phyloP scores from a whole-genome alignment of 2,797 vertebrate genomes.

The Argyrosomus regius region DNA sequence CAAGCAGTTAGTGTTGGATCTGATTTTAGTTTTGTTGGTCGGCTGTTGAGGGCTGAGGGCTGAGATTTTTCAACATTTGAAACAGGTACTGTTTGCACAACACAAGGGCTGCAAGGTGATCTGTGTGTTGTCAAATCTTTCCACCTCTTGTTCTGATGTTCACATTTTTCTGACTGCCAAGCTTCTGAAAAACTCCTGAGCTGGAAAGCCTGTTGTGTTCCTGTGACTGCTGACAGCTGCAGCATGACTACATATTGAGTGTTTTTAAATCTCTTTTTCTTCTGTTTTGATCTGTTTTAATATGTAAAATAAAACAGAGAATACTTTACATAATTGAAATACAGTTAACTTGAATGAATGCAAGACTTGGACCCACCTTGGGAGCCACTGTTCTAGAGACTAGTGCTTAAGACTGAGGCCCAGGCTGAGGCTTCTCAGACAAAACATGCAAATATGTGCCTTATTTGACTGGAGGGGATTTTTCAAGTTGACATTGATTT shows the following conservation, averaged over 20 bases:
- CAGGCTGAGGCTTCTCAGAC: neutral
- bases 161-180: neutral
- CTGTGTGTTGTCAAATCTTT: neutral
- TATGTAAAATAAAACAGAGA: neutral
- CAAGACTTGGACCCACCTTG: neutral
- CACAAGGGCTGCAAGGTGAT: neutral
- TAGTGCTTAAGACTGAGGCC: neutral
- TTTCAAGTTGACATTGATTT: neutral
- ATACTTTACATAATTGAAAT: too few species aligned
- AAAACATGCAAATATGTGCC: constrained; percentile 20
- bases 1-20: neutral
- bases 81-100: neutral
- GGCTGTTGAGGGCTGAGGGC: too few species aligned
- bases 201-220: neutral
- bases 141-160: neutral
- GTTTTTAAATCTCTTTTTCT: neutral
- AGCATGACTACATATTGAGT: neutral
- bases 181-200: neutral
- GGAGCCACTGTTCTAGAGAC: neutral
- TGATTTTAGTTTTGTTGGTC: neutral
- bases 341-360: too few species aligned
- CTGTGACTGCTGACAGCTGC: neutral
- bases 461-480: constrained; percentile 30
- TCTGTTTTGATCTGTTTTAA: neutral
- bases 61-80: neutral